phyloP scores from a whole-genome alignment of 2,113 vertebrate species.

The Etheostoma spectabile region DNA sequence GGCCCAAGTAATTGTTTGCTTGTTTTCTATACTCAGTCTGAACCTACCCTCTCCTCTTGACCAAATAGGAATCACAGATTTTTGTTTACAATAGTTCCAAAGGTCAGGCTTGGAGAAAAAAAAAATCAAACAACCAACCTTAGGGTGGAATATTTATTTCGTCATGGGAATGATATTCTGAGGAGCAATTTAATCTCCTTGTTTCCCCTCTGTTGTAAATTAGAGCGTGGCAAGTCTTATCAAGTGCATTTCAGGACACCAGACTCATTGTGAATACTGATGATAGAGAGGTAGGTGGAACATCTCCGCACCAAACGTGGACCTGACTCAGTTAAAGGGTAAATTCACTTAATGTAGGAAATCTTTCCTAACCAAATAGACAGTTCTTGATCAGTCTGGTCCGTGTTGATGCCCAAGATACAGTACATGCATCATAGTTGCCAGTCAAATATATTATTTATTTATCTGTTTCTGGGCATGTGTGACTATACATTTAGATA shows the following conservation, averaged over 20 bases:
- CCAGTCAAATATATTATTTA: not conserved
- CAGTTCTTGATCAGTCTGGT: not conserved
- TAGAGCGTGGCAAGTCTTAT: constrained; percentile 58
- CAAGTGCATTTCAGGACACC: constrained; percentile 54
- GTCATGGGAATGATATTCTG: constrained; percentile 61
- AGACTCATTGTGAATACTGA: constrained; percentile 66
- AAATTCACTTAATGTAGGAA: constrained; percentile 22
- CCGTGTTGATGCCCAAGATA: not conserved
- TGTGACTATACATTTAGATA: not conserved
- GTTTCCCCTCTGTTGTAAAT: constrained; percentile 63
- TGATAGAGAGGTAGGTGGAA: constrained; percentile 46
- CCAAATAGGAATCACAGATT: constrained; percentile 17
- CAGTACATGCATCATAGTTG: not conserved
- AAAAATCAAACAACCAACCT: constrained; percentile 47
- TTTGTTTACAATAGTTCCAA: constrained; percentile 54
- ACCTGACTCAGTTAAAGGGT: constrained; percentile 32
- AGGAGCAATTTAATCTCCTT: constrained; percentile 61
- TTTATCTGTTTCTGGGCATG: not conserved
- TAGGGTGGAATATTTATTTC: constrained; percentile 67
- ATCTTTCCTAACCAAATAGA: constrained; percentile 9
- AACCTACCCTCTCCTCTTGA: not conserved
- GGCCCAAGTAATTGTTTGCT: constrained; percentile 1
- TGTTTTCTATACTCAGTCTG: not conserved
- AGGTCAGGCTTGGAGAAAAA: constrained; percentile 31
- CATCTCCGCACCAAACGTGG: not conserved